phyloP scores from a whole-genome alignment of 2,113 vertebrate species.

The Felis chaus region DNA sequence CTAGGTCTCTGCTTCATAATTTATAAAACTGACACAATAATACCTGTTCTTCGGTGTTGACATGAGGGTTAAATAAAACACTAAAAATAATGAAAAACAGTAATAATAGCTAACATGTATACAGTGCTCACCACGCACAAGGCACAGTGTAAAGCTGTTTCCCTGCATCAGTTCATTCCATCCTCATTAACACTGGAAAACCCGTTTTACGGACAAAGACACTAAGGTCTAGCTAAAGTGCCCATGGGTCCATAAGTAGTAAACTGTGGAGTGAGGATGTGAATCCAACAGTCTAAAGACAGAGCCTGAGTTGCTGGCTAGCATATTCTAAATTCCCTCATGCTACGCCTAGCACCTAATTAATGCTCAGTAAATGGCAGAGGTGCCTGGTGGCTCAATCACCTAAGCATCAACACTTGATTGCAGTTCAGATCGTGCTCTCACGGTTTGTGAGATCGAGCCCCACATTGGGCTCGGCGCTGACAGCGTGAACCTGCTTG shows the following conservation, averaged over 20 bases:
- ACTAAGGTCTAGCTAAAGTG: neutral
- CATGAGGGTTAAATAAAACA: neutral
- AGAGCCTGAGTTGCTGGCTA: neutral
- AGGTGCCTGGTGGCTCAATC: too few species aligned
- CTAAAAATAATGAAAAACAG: neutral
- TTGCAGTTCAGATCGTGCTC: too few species aligned
- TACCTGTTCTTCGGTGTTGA: neutral
- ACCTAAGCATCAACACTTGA: too few species aligned
- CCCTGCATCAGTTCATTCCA: neutral
- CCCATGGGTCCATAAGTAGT: neutral
- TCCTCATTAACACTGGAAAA: neutral
- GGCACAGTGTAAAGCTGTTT: neutral
- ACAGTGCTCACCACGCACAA: rapidly evolving
- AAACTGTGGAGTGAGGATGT: neutral
- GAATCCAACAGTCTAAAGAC: neutral
- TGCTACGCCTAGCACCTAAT: neutral
- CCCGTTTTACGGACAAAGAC: neutral
- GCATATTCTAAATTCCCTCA: neutral
- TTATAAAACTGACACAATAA: neutral
- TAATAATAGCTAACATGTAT: rapidly evolving
- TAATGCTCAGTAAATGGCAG: neutral
- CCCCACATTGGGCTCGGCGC: too few species aligned
- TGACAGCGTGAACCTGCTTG: too few species aligned
- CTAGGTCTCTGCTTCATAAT: neutral
- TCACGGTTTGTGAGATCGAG: too few species aligned